phyloP scores from a whole-genome alignment of 2,113 vertebrate species.

The Hepsetus odoe region DNA sequence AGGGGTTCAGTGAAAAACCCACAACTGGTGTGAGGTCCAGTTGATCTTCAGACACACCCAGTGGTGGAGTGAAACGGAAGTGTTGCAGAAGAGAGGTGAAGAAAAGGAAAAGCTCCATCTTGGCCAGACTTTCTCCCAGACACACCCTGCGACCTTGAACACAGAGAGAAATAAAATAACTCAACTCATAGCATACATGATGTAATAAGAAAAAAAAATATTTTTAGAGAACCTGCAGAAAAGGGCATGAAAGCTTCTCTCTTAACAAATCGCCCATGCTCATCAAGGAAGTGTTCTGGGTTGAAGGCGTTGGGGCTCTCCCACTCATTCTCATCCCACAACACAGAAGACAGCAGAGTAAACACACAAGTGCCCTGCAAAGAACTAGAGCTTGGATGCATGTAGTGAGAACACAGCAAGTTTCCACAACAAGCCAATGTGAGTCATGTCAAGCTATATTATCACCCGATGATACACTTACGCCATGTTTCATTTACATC shows the following conservation, averaged over 20 bases:
- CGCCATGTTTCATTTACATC: not conserved
- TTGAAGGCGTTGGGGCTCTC: conserved; percentile 68
- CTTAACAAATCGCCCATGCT: conserved; percentile 64
- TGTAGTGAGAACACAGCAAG: too few species aligned
- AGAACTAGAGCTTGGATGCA: not conserved
- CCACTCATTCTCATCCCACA: conserved; percentile 72
- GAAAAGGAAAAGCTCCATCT: conserved; percentile 73
- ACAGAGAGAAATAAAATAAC: not conserved
- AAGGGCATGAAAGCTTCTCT: conserved; percentile 75
- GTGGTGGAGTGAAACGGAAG: conserved; percentile 71
- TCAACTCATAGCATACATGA: too few species aligned
- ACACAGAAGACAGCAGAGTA: conserved; percentile 69
- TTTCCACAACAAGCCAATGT: too few species aligned
- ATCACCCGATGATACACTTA: not conserved
- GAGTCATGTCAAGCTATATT: too few species aligned
- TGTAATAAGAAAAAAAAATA: too few species aligned
- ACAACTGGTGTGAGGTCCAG: conserved; percentile 73
- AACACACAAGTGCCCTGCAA: conserved; percentile 30
- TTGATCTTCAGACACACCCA: conserved; percentile 68
- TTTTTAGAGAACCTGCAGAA: conserved; percentile 66
- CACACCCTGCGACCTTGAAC: conserved; percentile 73
- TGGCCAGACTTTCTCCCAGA: conserved; percentile 76
- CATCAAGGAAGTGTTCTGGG: conserved; percentile 72
- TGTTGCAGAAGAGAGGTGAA: conserved; percentile 74
- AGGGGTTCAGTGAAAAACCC: conserved; percentile 70